Evolutionary conservation across 1,140 invertebrate genomes (phyloP), one percentile per base, ranked within the genome.

Genomic region (Drosophila teissieri): DNA sequence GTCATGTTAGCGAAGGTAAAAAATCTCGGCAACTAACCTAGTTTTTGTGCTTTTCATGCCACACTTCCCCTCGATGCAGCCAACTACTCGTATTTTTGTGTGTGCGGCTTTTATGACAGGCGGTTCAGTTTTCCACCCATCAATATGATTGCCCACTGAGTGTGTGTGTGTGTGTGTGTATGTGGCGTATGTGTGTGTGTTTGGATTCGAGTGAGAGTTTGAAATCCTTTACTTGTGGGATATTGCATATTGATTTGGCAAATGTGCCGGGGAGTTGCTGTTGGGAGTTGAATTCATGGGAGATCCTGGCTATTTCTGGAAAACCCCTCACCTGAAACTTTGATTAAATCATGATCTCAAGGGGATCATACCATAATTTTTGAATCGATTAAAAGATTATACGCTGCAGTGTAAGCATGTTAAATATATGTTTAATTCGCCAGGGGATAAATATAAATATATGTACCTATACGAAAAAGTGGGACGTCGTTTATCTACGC

Each of bases 11-110:
- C 27, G 27, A 48, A 37, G 68, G 68, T 72, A 65, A 48, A 72
- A 57, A 79, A 79, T 83, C 84, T 76, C 75, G 51, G 85, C 82
- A 89, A 74, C 83, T 88, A 86, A 86, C 83, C 83, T 64, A 86
- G 83, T 88, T 86, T 70, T 86, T 83, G 55, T 61, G 83, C 65
- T 79, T 83, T 86, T 80, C 65, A 84, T 84, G 81, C 52, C 60
- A 74, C 62, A 62, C 60, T 57, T 75, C 46, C 14, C 58, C 53
- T 55, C 44, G 46, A 73, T 79, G 51, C 54, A 60, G 42, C 57
- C 46, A 73, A 68, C 65, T 65, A 63, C 69, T 52, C 15, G 27
- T 52, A 52, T 58, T 56, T 54, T 31, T 73, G 56, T 61, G 52
- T 67, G 46, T 64, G 69, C 31, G 53, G 72, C 68, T 88, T 77